Percentiles rank a stretch among this genome's conserved stretches.
These are phyloP conservation scores for Beris morrisii DNA, from an alignment of 2,888 invertebrate genomes.

Conservation along the genomic window DNA sequence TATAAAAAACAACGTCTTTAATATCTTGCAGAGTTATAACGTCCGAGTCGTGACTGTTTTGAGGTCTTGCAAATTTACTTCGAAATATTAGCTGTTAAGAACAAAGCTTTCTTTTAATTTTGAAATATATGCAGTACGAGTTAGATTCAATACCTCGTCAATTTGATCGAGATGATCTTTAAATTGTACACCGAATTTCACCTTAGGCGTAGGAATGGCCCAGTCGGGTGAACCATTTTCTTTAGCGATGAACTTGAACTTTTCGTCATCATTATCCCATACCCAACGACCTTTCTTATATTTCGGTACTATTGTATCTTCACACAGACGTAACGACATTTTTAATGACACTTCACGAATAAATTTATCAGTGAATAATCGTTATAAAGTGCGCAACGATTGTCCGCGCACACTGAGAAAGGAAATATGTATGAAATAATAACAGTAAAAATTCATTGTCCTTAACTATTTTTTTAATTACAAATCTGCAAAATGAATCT, in stretches of 20 bases:
- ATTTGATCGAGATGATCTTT: conserved; percentile 48
- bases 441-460: not conserved
- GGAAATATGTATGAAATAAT: not conserved
- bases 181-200: conserved; percentile 46
- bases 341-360: not conserved
- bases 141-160: conserved; percentile 45
- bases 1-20: conserved; percentile 50
- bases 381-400: no score
- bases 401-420: no score
- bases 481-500: not conserved
- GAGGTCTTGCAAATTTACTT: conserved; percentile 43
- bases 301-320: conserved; percentile 45
- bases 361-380: no score
- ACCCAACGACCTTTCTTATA: conserved; percentile 49
- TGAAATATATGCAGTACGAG: no score
- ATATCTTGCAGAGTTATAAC: conserved; percentile 50
- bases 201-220: conserved; percentile 36
- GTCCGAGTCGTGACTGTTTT: conserved; percentile 45
- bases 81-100: conserved; percentile 34
- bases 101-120: not conserved
- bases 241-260: conserved; percentile 43
- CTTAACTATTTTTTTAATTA: not conserved
- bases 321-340: conserved; percentile 45
- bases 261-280: conserved; percentile 46
- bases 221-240: conserved; percentile 33